phyloP scores from a whole-genome alignment of 1,140 invertebrate genomes.

The Hypothenemus hampei region DNA sequence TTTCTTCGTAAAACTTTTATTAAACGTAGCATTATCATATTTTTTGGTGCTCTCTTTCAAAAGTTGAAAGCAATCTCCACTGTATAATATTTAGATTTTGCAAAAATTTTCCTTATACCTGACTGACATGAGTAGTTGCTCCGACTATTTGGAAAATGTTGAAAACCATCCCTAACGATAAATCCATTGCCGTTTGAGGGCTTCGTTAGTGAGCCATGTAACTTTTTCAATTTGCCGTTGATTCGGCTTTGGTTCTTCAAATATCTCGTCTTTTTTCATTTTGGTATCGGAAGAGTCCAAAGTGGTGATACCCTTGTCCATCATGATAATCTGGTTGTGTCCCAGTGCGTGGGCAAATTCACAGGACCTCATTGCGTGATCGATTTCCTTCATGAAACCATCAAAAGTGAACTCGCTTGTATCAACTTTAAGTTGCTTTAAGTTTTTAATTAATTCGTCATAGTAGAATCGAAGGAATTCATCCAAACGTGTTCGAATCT shows the following conservation, averaged over 20 bases:
- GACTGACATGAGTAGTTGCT: no score
- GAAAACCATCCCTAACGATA: no score
- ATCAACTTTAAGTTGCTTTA: constrained; percentile 13
- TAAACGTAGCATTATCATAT: no score
- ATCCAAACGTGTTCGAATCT: constrained; percentile 42
- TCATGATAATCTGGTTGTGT: constrained; percentile 5
- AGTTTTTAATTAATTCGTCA: constrained; percentile 16
- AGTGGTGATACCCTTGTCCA: neutral
- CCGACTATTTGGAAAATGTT: no score
- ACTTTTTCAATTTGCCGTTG: constrained; percentile 10
- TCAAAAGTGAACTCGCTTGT: neutral
- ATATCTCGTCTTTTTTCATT: neutral
- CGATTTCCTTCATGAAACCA: constrained; percentile 21
- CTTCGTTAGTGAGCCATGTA: constrained; percentile 12
- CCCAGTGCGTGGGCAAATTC: constrained; percentile 18
- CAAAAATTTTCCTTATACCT: no score
- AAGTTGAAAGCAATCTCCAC: no score
- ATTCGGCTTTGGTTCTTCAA: neutral
- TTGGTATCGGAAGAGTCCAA: constrained; percentile 6
- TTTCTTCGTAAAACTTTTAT: no score
- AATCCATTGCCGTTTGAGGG: constrained; percentile 13
- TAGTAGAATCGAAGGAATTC: constrained; percentile 49
- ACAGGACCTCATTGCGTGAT: neutral
- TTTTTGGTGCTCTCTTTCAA: no score
- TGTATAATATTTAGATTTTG: no score